Evolutionary conservation across 2,888 invertebrate species (phyloP).

Genomic region (Seira sanloemensis): DNA sequence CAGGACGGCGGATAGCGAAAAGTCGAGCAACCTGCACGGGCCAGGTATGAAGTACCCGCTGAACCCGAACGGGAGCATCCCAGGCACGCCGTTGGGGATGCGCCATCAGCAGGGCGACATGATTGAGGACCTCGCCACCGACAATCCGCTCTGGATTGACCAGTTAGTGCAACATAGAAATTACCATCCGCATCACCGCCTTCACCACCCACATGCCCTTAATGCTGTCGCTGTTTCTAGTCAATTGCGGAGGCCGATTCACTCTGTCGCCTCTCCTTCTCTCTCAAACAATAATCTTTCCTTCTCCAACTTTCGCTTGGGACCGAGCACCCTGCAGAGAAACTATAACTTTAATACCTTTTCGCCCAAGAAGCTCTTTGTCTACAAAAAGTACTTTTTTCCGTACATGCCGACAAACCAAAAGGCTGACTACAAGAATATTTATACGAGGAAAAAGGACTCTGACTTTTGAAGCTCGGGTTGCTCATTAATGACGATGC

Average conservation of each 20-base stretch:
- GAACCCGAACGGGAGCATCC: slow-evolving; percentile 65
- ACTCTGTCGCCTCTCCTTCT: background rate
- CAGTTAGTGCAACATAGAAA: slow-evolving; percentile 79
- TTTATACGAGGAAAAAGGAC: slow-evolving; percentile 33
- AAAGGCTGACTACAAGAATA: slow-evolving; percentile 25
- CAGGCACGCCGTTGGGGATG: slow-evolving; percentile 66
- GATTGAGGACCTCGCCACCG: slow-evolving; percentile 79
- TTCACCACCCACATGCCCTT: background rate
- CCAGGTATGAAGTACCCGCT: slow-evolving; percentile 70
- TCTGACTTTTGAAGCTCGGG: slow-evolving; percentile 21
- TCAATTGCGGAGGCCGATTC: slow-evolving; percentile 31
- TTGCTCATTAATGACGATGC: background rate
- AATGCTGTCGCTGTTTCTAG: slow-evolving; percentile 33
- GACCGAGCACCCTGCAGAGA: slow-evolving; percentile 48
- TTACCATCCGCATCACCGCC: background rate
- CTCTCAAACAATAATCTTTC: slow-evolving; percentile 32
- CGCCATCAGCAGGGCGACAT: slow-evolving; percentile 68
- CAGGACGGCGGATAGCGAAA: slow-evolving; percentile 65
- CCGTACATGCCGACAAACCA: slow-evolving; percentile 37
- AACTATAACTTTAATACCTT: slow-evolving; percentile 54
- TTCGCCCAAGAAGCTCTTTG: slow-evolving; percentile 57
- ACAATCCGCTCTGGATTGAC: slow-evolving; percentile 95
- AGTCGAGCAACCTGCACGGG: slow-evolving; percentile 60
- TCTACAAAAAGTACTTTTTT: slow-evolving; percentile 61
- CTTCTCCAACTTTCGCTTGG: slow-evolving; percentile 54